A percentile compares a stretch with the other conserved stretches of the same genome.
Conservation (phyloP, 2,113 vertebrate genomes). For the Neolamprologus caudopunctatus region DNA sequence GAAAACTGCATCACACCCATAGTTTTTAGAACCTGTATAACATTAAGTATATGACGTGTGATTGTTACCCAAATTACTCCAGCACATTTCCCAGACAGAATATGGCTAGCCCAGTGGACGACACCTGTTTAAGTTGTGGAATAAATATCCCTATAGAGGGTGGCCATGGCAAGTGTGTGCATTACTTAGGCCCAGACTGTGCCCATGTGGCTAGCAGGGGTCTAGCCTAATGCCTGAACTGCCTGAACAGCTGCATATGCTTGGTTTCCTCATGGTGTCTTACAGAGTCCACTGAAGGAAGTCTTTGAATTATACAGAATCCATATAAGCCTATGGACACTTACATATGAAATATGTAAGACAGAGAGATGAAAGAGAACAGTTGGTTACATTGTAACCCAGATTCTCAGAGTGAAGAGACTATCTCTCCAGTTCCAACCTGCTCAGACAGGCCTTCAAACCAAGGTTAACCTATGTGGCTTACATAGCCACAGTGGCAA, state of each 20-base stretch:
- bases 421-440: neutral
- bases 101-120: neutral
- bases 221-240: neutral
- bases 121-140: neutral
- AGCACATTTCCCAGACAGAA: neutral
- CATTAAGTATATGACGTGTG: neutral
- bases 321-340: neutral
- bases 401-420: neutral
- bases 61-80: neutral
- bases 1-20: accelerated
- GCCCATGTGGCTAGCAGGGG: neutral
- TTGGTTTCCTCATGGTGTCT: neutral
- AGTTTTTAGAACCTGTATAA: neutral
- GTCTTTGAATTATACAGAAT: neutral
- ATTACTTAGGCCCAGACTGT: neutral
- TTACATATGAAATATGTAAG: neutral
- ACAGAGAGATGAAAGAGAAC: neutral
- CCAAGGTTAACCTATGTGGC: neutral
- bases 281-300: neutral
- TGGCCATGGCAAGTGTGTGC: neutral
- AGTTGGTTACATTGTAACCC: neutral
- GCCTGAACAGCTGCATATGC: neutral
- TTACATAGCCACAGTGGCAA: accelerated
- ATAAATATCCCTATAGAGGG: neutral
- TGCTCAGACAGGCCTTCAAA: neutral